Conservation (phyloP, 2,888 invertebrate genomes). For the Plebejus melissa region DNA sequence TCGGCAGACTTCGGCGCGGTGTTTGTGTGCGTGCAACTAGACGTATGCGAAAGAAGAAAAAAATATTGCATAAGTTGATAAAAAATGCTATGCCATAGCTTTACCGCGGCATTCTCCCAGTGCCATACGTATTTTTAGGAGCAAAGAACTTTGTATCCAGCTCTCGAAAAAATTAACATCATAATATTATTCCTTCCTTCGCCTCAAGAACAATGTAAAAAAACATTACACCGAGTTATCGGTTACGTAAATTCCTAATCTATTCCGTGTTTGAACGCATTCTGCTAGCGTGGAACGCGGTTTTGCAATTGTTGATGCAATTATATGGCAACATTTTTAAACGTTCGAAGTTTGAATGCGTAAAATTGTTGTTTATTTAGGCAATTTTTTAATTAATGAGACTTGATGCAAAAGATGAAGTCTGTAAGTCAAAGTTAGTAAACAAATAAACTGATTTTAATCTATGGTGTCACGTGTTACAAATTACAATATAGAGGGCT, state of each 20-base stretch:
- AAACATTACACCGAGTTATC: constrained; percentile 34
- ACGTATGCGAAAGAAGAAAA: no score
- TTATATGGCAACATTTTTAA: constrained; percentile 24
- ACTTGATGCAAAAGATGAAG: neutral
- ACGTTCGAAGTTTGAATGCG: constrained; percentile 12
- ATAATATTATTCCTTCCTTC: constrained; percentile 22
- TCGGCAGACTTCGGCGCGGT: no score
- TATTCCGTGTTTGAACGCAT: constrained; percentile 35
- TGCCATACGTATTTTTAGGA: no score
- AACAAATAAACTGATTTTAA: neutral
- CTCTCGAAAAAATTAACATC: constrained; percentile 17
- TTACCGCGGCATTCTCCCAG: no score
- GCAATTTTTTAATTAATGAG: neutral
- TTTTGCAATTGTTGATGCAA: constrained; percentile 28
- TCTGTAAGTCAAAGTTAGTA: no score
- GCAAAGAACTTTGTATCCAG: neutral
- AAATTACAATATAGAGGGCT: neutral
- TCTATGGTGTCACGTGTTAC: neutral
- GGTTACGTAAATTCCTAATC: constrained; percentile 33
- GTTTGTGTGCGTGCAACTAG: no score
- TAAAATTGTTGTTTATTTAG: neutral
- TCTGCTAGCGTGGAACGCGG: constrained; percentile 28
- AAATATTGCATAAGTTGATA: no score
- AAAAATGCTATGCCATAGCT: no score
- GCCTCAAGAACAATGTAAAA: constrained; percentile 24